Evolutionary conservation across 2,888 invertebrate species (phyloP), one percentile per base, ranked within the genome.

Genomic region (Drosophila picticornis): DNA sequence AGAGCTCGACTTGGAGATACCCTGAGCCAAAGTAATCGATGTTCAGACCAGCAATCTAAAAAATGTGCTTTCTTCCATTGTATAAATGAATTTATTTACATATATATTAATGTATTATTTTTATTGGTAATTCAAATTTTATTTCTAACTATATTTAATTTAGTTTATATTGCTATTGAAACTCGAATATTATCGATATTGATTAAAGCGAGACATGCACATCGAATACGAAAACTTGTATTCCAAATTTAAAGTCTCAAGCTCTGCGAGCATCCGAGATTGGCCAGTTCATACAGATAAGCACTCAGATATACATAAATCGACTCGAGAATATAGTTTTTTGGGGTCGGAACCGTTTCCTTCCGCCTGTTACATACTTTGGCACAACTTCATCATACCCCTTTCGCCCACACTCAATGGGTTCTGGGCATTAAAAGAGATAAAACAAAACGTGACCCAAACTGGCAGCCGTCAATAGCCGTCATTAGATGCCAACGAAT

Each of bases 401-500:
- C 40, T 43, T n/a, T 5, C 11, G n/a, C 10, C 11, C n/a, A 25
- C 2, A 2, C 9, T 25, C 9, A 46, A 16, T 46, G 46, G 25
- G 25, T 46, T 46, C 16, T 46, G 46, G 46, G 25, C 25, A 46
- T 25, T 46, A 25, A 16, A 11, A 55, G 1, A 56, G 29, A 64
- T 46, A 51, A 66, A 69, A 74, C 65, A 76, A 61, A 79, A 67
- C 57, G 61, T 43, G 68, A 68, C 71, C 46, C 52, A 52, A 78
- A 80, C 80, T 71, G 65, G 71, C 34, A 29, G 53, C 66, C 43
- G 62, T 73, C 77, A 79, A 79, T 68, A 50, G 79, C 71, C 57
- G 81, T 76, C 80, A 81, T 82, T 84, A 78, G 72, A 53, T 70
- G 80, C 64, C 75, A 75, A 68, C 64, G 52, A 52, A 46, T 58